Evolutionary conservation across 2,797 vertebrate genomes (phyloP).

Genomic region (Sylvia borin): DNA sequence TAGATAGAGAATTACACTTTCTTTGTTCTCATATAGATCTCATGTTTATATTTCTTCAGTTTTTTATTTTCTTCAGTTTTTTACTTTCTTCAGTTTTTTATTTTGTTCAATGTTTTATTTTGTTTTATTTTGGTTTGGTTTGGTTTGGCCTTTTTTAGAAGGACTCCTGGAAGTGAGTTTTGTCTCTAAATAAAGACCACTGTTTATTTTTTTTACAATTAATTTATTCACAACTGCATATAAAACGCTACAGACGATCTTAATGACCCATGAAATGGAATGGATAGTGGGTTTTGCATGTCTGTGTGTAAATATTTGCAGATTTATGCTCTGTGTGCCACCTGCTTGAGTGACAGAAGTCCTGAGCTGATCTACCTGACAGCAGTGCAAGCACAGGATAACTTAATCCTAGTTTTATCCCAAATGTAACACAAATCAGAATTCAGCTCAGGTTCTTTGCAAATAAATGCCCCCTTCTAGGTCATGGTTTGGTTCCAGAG

Average conservation of each 20-base stretch:
- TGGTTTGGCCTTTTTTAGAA: background rate
- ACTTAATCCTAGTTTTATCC: background rate
- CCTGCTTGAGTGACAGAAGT: background rate
- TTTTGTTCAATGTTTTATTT: background rate
- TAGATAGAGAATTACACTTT: background rate
- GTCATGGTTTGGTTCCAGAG: background rate
- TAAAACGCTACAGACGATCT: background rate
- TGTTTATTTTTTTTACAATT: background rate
- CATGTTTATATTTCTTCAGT: fast-evolving
- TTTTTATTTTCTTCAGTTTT: background rate
- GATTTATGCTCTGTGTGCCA: background rate
- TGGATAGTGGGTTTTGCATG: background rate
- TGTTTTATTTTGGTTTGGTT: background rate
- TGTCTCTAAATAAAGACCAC: background rate
- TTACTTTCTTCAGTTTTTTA: no score
- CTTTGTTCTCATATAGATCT: background rate
- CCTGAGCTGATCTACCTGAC: background rate
- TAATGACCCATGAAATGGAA: background rate
- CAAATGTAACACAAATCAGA: background rate
- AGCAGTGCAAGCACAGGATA: background rate
- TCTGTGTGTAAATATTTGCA: background rate
- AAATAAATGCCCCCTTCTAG: background rate
- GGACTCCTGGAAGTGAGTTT: background rate
- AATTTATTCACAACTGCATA: background rate
- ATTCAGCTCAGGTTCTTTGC: background rate